These are phyloP conservation scores for Nemapogon koenigi DNA, from an alignment of 2,888 invertebrate genomes.

Conservation along the genomic window DNA sequence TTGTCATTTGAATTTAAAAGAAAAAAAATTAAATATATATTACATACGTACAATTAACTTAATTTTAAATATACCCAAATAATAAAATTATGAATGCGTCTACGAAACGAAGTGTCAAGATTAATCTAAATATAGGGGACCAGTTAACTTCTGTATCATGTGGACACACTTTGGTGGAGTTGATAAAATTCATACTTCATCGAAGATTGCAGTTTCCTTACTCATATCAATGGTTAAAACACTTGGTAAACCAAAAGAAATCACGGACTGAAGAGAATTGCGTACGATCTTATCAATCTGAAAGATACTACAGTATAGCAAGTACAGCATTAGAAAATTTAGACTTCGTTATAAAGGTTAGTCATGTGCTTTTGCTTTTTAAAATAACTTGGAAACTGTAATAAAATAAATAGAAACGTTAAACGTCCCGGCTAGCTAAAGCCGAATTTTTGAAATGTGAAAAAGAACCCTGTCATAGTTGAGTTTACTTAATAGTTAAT, in stretches of 20 bases:
- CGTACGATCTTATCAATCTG: constrained; percentile 43
- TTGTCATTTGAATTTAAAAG: too few relatives aligned
- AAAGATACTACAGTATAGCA: constrained; percentile 44
- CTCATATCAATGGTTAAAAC: constrained; percentile 54
- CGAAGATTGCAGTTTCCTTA: constrained; percentile 64
- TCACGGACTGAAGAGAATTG: constrained; percentile 23
- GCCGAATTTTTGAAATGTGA: too few relatives aligned
- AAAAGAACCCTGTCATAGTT: too few relatives aligned
- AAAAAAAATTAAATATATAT: too few relatives aligned
- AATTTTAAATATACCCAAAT: too few relatives aligned
- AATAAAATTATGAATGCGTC: constrained; percentile 2
- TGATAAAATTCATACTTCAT: constrained; percentile 62
- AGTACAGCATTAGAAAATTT: constrained; percentile 48
- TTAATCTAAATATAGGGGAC: constrained; percentile 52
- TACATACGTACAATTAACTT: too few relatives aligned
- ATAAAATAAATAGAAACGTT: background rate
- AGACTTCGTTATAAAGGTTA: constrained; percentile 50
- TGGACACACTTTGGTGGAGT: constrained; percentile 61
- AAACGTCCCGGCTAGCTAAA: too few relatives aligned
- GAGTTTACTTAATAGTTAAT: too few relatives aligned
- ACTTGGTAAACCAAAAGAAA: constrained; percentile 42
- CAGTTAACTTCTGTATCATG: constrained; percentile 63
- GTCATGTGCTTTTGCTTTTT: background rate
- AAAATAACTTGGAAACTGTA: background rate
- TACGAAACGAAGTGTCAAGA: constrained; percentile 20